A percentile compares a stretch with the other conserved stretches of the same genome.
Conservation (phyloP, 2,797 vertebrate genomes). For the Lindbergichthys nudifrons region DNA sequence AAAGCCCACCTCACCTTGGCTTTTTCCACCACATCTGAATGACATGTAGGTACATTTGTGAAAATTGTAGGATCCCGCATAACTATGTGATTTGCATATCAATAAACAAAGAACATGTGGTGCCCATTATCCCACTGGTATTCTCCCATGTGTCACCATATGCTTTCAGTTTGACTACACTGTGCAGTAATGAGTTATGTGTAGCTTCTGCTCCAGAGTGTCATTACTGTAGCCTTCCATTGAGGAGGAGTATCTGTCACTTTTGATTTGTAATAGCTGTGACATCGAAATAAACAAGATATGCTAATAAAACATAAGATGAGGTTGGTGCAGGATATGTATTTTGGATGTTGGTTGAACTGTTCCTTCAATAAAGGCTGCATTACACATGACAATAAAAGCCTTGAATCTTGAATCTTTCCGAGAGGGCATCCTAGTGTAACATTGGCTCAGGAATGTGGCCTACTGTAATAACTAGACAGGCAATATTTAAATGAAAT, state of each 20-base stretch:
- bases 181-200: background rate
- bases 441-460: background rate
- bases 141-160: background rate
- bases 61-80: background rate
- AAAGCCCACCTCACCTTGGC: background rate
- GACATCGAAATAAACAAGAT: background rate
- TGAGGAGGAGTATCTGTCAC: background rate
- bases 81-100: background rate
- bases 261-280: background rate
- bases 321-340: background rate
- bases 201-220: background rate
- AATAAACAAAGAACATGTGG: conserved; percentile 29
- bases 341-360: too few relatives aligned
- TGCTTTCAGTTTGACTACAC: conserved; percentile 8
- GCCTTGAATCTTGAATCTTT: too few relatives aligned
- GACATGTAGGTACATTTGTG: conserved; percentile 1
- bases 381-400: background rate
- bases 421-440: background rate
- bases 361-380: background rate
- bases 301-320: background rate
- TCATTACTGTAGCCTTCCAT: background rate
- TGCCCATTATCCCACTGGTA: conserved; percentile 9
- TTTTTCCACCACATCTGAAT: conserved; percentile 11
- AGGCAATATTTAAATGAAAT: background rate
- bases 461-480: background rate